Evolutionary conservation across 2,113 vertebrate species (phyloP), one percentile per base, ranked within the genome.

Genomic region (Vimba vimba): DNA sequence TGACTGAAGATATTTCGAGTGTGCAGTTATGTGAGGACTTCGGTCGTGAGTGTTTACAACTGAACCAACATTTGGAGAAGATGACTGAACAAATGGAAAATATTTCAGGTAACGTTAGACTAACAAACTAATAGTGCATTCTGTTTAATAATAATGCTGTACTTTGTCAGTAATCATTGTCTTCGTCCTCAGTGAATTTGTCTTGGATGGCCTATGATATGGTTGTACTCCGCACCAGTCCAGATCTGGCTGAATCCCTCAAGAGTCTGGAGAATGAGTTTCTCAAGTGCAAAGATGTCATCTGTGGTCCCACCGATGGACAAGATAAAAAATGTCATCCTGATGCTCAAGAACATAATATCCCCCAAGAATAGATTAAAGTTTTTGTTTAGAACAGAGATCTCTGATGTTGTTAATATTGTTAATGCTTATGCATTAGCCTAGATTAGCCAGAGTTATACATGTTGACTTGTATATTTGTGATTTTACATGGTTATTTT

Each of bases 131-230:
- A 33, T 5, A 55, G 17, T 9, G 36, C 9, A 17, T 21, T 30
- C 19, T 1, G 8, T 13, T 13, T 47, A 39, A 71, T 30, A 17
- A 12, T 11, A 47, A 15, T 74, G 12, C 39, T 74, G 0, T 1
- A 15, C 6, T 0, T 30, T 36, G 17, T 6, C 59, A 69, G 50
- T 68, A 27, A 55, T 2, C 0, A 25, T 33, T 33, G n/a, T 21
- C 2, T 45, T 8, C 87, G n/a, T 69, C 9, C 92, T 84, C 50
- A 99, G 98, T 96, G 85, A 94, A 94, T 75, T 86, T 95, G 62
- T 93, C 95, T 0, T 97, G 94, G 95, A 95, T 97, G 95, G 90
- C 93, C 1, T 97, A 97, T 1, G 94, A 97, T 89, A 94, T 95
- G 92, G 93, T 95, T 50, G 92, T 94, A 4, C 87, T 95, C 57